Evolutionary conservation across 2,797 vertebrate genomes (phyloP), one percentile per base, ranked within the genome.

Genomic region (Anolis apletophallus): DNA sequence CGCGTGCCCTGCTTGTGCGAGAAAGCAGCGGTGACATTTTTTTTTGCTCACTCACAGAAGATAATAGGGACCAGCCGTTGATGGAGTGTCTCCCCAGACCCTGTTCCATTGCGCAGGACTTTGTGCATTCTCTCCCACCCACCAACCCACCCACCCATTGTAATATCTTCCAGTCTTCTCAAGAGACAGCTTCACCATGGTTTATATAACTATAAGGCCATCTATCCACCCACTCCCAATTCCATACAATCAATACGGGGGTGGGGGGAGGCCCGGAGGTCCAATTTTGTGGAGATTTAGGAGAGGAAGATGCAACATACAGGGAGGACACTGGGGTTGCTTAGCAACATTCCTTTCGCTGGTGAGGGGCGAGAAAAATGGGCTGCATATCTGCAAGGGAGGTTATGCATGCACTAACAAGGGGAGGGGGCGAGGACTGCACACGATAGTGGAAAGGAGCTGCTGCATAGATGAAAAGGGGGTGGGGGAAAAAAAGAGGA

Each of bases 161-260:
- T 9, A 54, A 3, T 26, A 34, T 61, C 40, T 64, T 26, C 61
- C 23, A 55, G 74, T 32, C 32, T 11, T 8, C 19, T 67, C 78
- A 4, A 83, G 81, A 88, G 89, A 86, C 74, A 72, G 90, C 84
- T 73, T 84, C 85, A 67, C 36, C 3, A 2, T 75, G n/a, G 55
- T 90, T 92, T 94, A 91, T 85, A 55, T 90, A 91, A 93, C 83
- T 77, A n/a, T n/a, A 32, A 80, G 8, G 32, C 67, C 57, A 67
- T 73, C 69, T 36, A 23, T 52, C 21, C 21, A 5, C 29, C 34
- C 29, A 12, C 29, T 23, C 29, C 36, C 75, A 36, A 40, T 46
- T 23, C 26, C 67, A 23, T 26, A 26, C 11, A 50, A 75, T 52
- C 59, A 40, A 54, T 79, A 40, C 26, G 13, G n/a, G 78, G 16